phyloP scores from a whole-genome alignment of 2,888 invertebrate genomes.

The Epinotia brunnichana region DNA sequence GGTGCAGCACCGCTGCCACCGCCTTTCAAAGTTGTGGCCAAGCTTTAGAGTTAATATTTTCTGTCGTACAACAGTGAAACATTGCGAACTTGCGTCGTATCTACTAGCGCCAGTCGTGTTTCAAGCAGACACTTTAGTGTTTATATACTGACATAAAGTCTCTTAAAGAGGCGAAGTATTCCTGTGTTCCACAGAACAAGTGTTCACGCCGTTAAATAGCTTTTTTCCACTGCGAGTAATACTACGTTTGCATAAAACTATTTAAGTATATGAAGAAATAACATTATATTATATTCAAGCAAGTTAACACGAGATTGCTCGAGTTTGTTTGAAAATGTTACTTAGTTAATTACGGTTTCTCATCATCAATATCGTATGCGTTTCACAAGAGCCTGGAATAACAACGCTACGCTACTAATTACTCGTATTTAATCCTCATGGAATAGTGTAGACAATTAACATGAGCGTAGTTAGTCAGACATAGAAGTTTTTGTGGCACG shows the following conservation, averaged over 20 bases:
- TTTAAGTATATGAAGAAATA: neutral
- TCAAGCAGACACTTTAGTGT: neutral
- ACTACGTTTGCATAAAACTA: neutral
- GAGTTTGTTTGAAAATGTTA: conserved; percentile 8
- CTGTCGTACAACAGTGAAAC: neutral
- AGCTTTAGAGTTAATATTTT: neutral
- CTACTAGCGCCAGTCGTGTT: neutral
- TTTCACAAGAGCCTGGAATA: neutral
- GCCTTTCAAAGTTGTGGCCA: too few relatives aligned
- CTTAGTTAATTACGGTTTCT: conserved; percentile 13
- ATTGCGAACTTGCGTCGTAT: neutral
- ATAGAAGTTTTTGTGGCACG: too few relatives aligned
- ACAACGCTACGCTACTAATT: conserved; percentile 4
- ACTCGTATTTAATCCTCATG: neutral
- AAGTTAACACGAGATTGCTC: neutral
- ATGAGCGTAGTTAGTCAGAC: too few relatives aligned
- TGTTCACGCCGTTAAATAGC: neutral
- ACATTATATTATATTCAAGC: neutral
- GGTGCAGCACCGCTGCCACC: too few relatives aligned
- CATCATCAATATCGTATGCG: neutral
- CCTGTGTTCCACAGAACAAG: too few relatives aligned
- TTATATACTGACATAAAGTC: neutral
- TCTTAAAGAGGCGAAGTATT: neutral
- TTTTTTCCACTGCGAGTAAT: too few relatives aligned
- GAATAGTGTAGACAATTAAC: too few relatives aligned